A percentile compares a stretch with the other conserved stretches of the same genome.
phyloP scores from a whole-genome alignment of 2,888 invertebrate genomes.

The Drosophila pseudotalamancana region DNA sequence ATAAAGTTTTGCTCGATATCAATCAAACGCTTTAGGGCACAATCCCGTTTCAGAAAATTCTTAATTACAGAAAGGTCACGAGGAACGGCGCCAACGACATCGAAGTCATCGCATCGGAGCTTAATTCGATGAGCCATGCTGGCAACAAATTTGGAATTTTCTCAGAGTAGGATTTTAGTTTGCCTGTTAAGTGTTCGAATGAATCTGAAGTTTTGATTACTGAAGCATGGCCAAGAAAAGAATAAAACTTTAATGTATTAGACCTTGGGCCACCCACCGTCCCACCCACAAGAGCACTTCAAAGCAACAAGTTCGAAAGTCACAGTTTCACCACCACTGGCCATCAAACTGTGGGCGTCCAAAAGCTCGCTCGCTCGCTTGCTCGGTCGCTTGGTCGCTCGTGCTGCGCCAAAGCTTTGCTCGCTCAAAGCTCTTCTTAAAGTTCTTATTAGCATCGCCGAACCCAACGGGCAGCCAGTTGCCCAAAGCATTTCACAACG shows the following conservation, averaged over 20 bases:
- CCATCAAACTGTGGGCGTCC: slow-evolving; percentile 41
- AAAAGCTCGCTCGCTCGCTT: slow-evolving; percentile 2
- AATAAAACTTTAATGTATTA: slow-evolving; percentile 8
- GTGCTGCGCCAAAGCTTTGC: slow-evolving; percentile 24
- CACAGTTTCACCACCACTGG: slow-evolving; percentile 32
- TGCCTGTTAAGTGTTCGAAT: not conserved
- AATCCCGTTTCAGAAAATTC: slow-evolving; percentile 64
- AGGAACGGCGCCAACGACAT: slow-evolving; percentile 68
- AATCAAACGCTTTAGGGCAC: slow-evolving; percentile 64
- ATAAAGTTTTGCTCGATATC: slow-evolving; percentile 67
- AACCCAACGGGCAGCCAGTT: slow-evolving; percentile 33
- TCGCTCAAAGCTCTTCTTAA: slow-evolving; percentile 60
- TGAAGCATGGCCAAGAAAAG: slow-evolving; percentile 29
- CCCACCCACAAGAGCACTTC: slow-evolving; percentile 2
- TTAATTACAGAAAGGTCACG: slow-evolving; percentile 68
- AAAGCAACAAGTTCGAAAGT: slow-evolving; percentile 63
- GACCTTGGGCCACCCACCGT: slow-evolving; percentile 39
- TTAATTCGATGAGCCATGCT: slow-evolving; percentile 61
- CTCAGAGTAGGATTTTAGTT: slow-evolving; percentile 4
- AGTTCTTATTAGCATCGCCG: slow-evolving; percentile 66
- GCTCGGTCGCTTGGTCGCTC: slow-evolving; percentile 1
- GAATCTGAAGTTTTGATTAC: slow-evolving; percentile 14
- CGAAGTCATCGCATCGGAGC: slow-evolving; percentile 61
- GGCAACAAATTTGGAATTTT: slow-evolving; percentile 45
- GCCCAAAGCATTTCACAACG: slow-evolving; percentile 54